These are phyloP conservation scores for Leptopilina myrica DNA, from an alignment of 2,888 invertebrate genomes.

Conservation along the genomic window DNA sequence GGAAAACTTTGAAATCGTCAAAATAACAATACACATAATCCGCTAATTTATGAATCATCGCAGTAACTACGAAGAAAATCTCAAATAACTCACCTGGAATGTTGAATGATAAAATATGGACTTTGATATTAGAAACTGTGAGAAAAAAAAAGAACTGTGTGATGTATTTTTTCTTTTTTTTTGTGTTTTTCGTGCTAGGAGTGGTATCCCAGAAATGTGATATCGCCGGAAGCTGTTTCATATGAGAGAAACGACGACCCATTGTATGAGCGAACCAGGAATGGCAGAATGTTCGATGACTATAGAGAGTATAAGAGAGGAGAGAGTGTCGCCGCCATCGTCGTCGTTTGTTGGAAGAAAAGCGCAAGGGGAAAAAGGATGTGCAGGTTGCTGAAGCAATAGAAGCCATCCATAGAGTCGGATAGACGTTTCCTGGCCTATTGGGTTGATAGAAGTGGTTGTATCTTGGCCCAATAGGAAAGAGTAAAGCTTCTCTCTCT, in stretches of 20 bases:
- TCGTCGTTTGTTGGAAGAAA: slow-evolving; percentile 15
- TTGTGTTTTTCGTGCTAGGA: slow-evolving; percentile 25
- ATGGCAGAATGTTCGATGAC: slow-evolving; percentile 53
- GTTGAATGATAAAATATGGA: background rate
- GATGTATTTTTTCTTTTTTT: slow-evolving; percentile 23
- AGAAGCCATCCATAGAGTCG: slow-evolving; percentile 46
- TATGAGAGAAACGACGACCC: slow-evolving; percentile 61
- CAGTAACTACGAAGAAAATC: too few species aligned
- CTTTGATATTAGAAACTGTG: background rate
- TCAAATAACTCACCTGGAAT: too few species aligned
- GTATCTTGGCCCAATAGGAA: slow-evolving; percentile 47
- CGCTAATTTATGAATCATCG: too few species aligned
- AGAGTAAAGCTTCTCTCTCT: slow-evolving; percentile 47
- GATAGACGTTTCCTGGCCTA: slow-evolving; percentile 39
- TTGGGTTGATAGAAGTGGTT: slow-evolving; percentile 44
- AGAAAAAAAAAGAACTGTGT: background rate
- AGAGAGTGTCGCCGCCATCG: too few species aligned
- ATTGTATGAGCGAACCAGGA: slow-evolving; percentile 56
- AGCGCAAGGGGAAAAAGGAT: slow-evolving; percentile 4
- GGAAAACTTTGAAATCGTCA: too few species aligned
- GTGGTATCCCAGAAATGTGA: slow-evolving; percentile 60
- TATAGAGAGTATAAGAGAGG: slow-evolving; percentile 22
- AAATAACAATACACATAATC: too few species aligned
- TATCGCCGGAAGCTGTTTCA: slow-evolving; percentile 66
- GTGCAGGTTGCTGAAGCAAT: slow-evolving; percentile 42